These are phyloP conservation scores for Syritta pipiens DNA, from an alignment of 2,888 invertebrate genomes.

Conservation along the genomic window DNA sequence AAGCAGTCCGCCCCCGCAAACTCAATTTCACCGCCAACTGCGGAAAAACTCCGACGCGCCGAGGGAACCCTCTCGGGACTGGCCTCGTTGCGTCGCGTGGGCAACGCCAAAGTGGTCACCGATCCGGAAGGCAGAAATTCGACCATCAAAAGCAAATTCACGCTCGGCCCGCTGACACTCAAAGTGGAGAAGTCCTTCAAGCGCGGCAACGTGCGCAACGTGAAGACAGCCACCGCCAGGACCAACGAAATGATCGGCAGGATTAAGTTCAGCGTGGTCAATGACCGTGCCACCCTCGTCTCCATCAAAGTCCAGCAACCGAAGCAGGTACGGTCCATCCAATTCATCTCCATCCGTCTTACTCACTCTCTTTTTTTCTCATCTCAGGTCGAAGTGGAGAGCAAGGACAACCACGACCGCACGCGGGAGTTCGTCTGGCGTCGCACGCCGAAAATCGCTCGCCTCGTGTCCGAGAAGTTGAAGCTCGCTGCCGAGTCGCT, in stretches of 20 bases:
- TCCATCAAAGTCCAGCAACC: constrained; percentile 92
- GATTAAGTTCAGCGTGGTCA: constrained; percentile 87
- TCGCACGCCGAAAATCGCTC: constrained; percentile 90
- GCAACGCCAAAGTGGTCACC: constrained; percentile 89
- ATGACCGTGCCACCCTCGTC: constrained; percentile 90
- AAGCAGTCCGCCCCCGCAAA: constrained; percentile 74
- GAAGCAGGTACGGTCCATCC: constrained; percentile 90
- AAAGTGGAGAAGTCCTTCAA: constrained; percentile 84
- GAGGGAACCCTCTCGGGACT: constrained; percentile 90
- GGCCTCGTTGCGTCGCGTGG: constrained; percentile 87
- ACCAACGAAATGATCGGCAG: constrained; percentile 92
- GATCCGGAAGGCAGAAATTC: constrained; percentile 86
- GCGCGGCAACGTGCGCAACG: constrained; percentile 88
- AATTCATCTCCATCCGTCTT: constrained; percentile 37
- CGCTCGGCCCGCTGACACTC: constrained; percentile 88
- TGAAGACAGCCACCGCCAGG: constrained; percentile 92
- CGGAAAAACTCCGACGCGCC: constrained; percentile 80
- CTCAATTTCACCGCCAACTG: constrained; percentile 52
- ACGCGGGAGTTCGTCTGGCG: constrained; percentile 92
- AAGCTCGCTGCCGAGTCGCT: constrained; percentile 80
- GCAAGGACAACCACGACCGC: constrained; percentile 89
- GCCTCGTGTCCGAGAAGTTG: constrained; percentile 90
- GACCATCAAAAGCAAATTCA: constrained; percentile 90
- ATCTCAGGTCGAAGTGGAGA: constrained; percentile 89
- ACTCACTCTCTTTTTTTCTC: constrained; percentile 19